These are phyloP conservation scores for Hanleya hanleyi DNA, from an alignment of 2,888 invertebrate species.

Conservation along the genomic window DNA sequence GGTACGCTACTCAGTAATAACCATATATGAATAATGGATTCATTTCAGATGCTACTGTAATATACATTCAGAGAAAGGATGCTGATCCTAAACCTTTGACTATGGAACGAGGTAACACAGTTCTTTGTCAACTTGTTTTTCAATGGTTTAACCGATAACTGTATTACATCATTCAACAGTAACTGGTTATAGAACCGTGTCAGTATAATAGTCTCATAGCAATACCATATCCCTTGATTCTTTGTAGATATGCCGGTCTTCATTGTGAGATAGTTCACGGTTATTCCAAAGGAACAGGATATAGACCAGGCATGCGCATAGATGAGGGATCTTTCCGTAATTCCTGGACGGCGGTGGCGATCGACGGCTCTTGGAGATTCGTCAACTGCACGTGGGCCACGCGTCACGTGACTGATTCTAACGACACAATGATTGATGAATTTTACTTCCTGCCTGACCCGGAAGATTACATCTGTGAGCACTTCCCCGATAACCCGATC, in stretches of 20 bases:
- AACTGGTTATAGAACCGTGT: too few relatives aligned
- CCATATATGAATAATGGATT: too few relatives aligned
- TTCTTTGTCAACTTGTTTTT: too few relatives aligned
- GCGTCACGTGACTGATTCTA: constrained; percentile 77
- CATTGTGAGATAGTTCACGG: constrained; percentile 99
- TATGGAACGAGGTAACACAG: too few relatives aligned
- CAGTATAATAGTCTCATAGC: too few relatives aligned
- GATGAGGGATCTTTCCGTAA: constrained; percentile 84
- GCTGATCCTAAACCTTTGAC: too few relatives aligned
- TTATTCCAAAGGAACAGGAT: constrained; percentile 99
- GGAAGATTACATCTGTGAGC: constrained; percentile 72
- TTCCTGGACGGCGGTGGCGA: constrained; percentile 99
- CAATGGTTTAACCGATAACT: too few relatives aligned
- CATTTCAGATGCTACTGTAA: too few relatives aligned
- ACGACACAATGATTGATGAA: constrained; percentile 71
- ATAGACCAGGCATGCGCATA: constrained; percentile 87
- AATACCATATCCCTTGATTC: too few relatives aligned
- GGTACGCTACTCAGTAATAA: too few relatives aligned
- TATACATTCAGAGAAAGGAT: too few relatives aligned
- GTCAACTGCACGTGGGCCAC: constrained; percentile 99
- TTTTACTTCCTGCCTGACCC: constrained; percentile 73
- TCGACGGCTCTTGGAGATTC: constrained; percentile 98
- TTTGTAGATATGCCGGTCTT: constrained; percentile 92
- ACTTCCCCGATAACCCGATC: constrained; percentile 69
- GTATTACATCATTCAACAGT: too few relatives aligned